Evolutionary conservation across 2,113 vertebrate genomes (phyloP).

Genomic region (Odocoileus hemionus): DNA sequence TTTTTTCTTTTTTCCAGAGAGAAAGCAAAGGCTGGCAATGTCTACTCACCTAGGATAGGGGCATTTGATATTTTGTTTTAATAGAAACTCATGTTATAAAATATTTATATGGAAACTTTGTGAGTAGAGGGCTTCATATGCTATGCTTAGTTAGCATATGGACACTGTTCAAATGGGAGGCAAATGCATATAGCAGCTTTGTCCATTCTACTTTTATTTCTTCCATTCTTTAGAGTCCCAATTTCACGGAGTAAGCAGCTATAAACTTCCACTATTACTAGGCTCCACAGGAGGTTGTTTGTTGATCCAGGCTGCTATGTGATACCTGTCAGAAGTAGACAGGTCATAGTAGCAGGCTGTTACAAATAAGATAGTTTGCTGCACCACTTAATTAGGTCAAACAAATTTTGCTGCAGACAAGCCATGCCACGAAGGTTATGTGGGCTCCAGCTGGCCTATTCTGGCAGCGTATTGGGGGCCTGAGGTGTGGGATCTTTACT

Average conservation of each 20-base stretch:
- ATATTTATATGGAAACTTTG: not conserved
- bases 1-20: not conserved
- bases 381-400: not conserved
- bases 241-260: not conserved
- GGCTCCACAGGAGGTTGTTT: not conserved
- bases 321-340: not conserved
- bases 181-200: not conserved
- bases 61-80: slow-evolving; percentile 10
- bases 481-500: not conserved
- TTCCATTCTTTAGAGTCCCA: not conserved
- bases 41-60: not conserved
- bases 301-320: not conserved
- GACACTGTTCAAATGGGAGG: not conserved
- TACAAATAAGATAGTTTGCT: not conserved
- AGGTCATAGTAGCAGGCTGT: not conserved
- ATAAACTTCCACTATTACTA: not conserved
- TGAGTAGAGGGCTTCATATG: not conserved
- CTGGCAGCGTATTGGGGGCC: not conserved
- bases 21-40: not conserved
- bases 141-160: not conserved
- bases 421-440: not conserved
- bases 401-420: not conserved
- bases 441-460: not conserved
- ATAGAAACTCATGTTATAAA: not conserved
- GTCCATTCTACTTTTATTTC: not conserved